These are phyloP conservation scores for Teleopsis dalmanni DNA, from an alignment of 1,140 invertebrate species.

Conservation along the genomic window DNA sequence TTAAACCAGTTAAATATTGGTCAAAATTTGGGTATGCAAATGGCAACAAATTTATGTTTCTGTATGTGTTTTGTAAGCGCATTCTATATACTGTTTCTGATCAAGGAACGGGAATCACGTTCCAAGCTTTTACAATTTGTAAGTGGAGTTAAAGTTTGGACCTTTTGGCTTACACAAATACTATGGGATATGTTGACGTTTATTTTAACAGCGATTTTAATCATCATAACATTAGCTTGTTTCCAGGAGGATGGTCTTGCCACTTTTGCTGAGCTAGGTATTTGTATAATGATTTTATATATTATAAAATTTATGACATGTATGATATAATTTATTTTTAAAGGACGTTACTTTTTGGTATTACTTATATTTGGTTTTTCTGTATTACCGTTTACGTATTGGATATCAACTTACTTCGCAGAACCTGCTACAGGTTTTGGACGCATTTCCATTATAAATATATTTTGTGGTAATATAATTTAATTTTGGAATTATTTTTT, in stretches of 20 bases:
- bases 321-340: slow-evolving; percentile 9
- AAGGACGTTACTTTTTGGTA: slow-evolving; percentile 47
- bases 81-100: slow-evolving; percentile 61
- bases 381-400: slow-evolving; percentile 52
- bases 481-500: too few species aligned
- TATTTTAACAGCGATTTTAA: slow-evolving; percentile 47
- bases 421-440: slow-evolving; percentile 66
- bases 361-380: slow-evolving; percentile 49
- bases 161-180: slow-evolving; percentile 64
- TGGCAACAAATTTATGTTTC: slow-evolving; percentile 58
- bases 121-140: slow-evolving; percentile 57
- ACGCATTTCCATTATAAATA: slow-evolving; percentile 57
- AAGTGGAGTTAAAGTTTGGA: slow-evolving; percentile 62
- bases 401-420: slow-evolving; percentile 53
- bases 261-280: slow-evolving; percentile 42
- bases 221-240: slow-evolving; percentile 49
- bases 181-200: slow-evolving; percentile 67
- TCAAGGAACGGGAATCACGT: slow-evolving; percentile 49
- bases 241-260: slow-evolving; percentile 54
- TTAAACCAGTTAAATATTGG: slow-evolving; percentile 45
- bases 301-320: neutral
- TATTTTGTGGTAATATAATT: slow-evolving; percentile 47
- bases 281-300: neutral
- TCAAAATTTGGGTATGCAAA: slow-evolving; percentile 54
- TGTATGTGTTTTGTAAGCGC: slow-evolving; percentile 66